Base-by-base conservation (phyloP, 2,797 vertebrate genomes). In the Glyptemys insculpta region DNA sequence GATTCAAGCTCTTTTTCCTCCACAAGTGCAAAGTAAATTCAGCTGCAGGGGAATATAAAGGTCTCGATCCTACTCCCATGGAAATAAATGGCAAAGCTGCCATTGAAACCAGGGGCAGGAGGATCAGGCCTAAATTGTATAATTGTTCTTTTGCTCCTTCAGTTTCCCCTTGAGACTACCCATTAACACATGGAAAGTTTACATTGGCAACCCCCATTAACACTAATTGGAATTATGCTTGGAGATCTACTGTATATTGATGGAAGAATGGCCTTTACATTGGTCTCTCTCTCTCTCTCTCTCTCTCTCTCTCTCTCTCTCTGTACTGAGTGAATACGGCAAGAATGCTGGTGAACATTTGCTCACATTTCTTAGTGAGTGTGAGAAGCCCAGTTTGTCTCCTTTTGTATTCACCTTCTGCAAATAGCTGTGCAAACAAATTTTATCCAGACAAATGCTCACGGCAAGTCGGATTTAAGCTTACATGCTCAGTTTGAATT, bases 131-230 rank as follows among this genome's bases (percentile, higher is more conserved):
- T 37, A 89, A 59, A 8, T 0, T 0, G 21, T 78, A 1, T 21
- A 1, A 15, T 88, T 88, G 88, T 83, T 49, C 53, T 78, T 90
- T 81, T 34, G 14, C 41, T 91, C 81, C 88, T 85, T 89, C 4
- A 34, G 6, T 79, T 72, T 93, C 59, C 5, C 27, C 3, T 0
- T 6, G 54, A 86, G 49, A 83, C 8, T 76, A 52, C 49, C 68
- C n/a, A 21, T 68, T 8, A 84, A 34, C 79, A 57, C 41, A 59
- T 92, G 94, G 86, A 91, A 79, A 16, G 18, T 59, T 80, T 90
- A 59, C 54, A 79, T 37, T 85, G 78, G 21, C 47, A 93, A 79
- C 4, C 88, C 79, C 82, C 37, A 23, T 27, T 84, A 81, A 53
- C 8, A 47, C 16, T 53, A 50, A 79, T 68, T 65, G 79, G 31